A percentile compares a stretch with the other conserved stretches of the same genome.
These are phyloP conservation scores for Nymphalis io DNA, from an alignment of 1,140 invertebrate genomes.

Conservation along the genomic window DNA sequence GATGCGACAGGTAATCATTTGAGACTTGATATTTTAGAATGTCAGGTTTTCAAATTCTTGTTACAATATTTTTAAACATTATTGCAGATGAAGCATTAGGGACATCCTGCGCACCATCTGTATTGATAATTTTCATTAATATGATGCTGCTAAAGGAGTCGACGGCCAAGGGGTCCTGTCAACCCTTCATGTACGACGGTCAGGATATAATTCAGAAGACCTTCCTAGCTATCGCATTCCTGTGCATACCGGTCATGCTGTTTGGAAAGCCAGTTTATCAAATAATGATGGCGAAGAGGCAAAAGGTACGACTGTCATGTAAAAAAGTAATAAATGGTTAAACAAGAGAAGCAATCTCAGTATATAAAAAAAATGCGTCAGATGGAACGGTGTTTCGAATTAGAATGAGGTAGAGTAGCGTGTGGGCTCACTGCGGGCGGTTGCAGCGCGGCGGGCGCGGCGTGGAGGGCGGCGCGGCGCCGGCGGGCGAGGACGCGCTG, in stretches of 20 bases:
- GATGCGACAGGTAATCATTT: conserved; percentile 80
- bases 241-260: conserved; percentile 97
- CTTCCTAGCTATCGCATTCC: conserved; percentile 90
- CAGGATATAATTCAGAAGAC: conserved; percentile 89
- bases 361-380: too few species aligned
- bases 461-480: conserved; percentile 61
- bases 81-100: conserved; percentile 64
- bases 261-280: conserved; percentile 94
- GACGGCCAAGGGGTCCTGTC: conserved; percentile 64
- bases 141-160: conserved; percentile 91
- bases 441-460: conserved; percentile 41
- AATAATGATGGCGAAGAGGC: conserved; percentile 79
- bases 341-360: too few species aligned
- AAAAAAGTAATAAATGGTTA: too few species aligned
- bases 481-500: conserved; percentile 83
- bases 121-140: conserved; percentile 95
- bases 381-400: too few species aligned
- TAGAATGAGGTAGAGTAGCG: too few species aligned
- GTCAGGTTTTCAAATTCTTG: background rate
- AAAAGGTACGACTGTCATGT: conserved; percentile 42
- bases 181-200: conserved; percentile 86
- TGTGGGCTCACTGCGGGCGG: too few species aligned
- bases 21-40: background rate
- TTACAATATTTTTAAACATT: background rate
- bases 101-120: conserved; percentile 90